Conservation (phyloP, 92 coral and sea anemone species). For the Ricordea florida region DNA sequence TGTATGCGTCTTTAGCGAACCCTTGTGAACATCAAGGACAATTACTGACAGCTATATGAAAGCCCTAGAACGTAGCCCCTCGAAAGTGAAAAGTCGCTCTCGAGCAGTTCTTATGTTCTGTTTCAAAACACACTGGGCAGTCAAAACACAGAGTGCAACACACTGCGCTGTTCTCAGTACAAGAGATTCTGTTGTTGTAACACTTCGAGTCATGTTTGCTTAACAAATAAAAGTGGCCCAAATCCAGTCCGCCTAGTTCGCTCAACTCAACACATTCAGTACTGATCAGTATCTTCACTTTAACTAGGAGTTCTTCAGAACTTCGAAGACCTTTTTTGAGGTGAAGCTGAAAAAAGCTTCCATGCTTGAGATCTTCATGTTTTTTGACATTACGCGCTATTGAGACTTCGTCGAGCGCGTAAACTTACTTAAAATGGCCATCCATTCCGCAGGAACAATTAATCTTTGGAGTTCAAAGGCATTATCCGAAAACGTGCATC, state of each 20-base stretch:
- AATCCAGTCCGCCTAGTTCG: conserved; percentile 10
- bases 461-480: background rate
- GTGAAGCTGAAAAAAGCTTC: no score
- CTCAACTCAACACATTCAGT: conserved; percentile 2
- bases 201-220: conserved; percentile 82
- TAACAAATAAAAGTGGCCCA: conserved; percentile 68
- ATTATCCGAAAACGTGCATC: conserved; percentile 28
- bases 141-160: conserved; percentile 63
- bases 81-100: background rate
- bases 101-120: conserved; percentile 3
- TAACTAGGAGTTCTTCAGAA: no score
- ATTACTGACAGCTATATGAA: background rate
- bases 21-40: background rate
- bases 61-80: background rate
- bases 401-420: no score
- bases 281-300: background rate
- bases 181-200: conserved; percentile 65
- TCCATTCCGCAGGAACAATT: no score
- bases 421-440: no score
- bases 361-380: no score
- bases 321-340: no score
- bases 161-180: background rate
- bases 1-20: no score
- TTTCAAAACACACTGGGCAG: conserved; percentile 39
- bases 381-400: no score